Evolutionary conservation across 2,888 invertebrate genomes (phyloP), one percentile per base, ranked within the genome.

Genomic region (Drosophila hawaiiensis): DNA sequence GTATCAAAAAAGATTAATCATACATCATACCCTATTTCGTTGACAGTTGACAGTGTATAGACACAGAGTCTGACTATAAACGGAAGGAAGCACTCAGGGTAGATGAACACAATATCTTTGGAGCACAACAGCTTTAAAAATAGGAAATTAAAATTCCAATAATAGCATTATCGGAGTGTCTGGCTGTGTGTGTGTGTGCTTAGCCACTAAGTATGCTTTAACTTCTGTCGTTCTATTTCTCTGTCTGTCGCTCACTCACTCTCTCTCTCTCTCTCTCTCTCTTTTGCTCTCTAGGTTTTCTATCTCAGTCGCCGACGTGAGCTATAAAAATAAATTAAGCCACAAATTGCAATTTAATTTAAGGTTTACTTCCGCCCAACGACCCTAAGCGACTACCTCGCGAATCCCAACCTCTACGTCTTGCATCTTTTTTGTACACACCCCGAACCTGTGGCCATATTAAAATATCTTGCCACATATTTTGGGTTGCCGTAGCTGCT

Each of bases 71-170:
- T 53, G 58, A 60, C 43, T 65, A 68, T 73, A 79, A 80, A 62
- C 80, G 82, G 84, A 83, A 80, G 84, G 76, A 82, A 85, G 73
- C 77, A 78, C 73, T 80, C 80, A 73, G 63, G 63, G 68, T 63
- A 70, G 58, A 58, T 54, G n/a, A 29, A 58, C 29, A 35, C 52
- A 61, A 65, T 71, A 68, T 61, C 61, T 58, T 61, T 52, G 60
- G 62, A 61, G 39, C 61, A 62, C 70, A 71, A 71, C 79, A 77
- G 85, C 85, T 82, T 86, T 86, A 88, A 86, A 86, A 85, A 85
- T 88, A 83, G 83, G 88, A 88, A 88, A 86, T 88, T 86, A 88
- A 88, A 86, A 86, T 85, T 83, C 85, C 89, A 86, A 88, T 88
- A 84, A 88, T 88, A 87, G 83, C 87, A 79, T 76, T 72, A 79